Evolutionary conservation across 2,888 invertebrate genomes (phyloP), one percentile per base, ranked within the genome.

Genomic region (Chloromyia formosa): DNA sequence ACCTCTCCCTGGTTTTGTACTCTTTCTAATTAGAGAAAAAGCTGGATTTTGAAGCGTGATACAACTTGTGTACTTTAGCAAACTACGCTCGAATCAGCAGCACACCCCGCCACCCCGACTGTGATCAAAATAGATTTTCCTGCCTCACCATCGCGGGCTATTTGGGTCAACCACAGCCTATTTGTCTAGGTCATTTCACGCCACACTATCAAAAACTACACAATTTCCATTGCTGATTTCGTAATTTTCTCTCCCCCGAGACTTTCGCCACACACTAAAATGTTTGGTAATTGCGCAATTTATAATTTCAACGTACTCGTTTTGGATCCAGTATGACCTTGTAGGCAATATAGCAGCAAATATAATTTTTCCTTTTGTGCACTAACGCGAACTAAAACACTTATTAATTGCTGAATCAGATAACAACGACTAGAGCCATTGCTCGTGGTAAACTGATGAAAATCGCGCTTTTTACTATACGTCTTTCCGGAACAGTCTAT

Each of bases 281-380:
- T 20, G n/a, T 54, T 35, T 69, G 5, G 40, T 35, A 71, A 71
- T 71, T 71, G 71, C 71, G 71, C 71, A 71, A 71, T 71, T 66
- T 58, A 56, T 27, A 53, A 42, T 68, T 68, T 49, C 16, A 54
- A 40, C 71, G 71, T 56, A 58, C 49, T 35, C 49, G 66, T 14
- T 61, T 27, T 14, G 66, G 22, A 45, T 45, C 22, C 62, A 42
- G 66, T 3, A 22, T 66, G 66, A 66, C 66, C 66, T 66, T 66
- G 66, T 66, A n/a, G 22, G 27, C 27, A 35, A 35, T 4, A 35
- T 35, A 35, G 27, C 27, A 4, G 27, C 27, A 35, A 7, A 35
- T 35, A 35, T 7, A 35, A 2, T 35, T 35, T 35, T 35, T 35
- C 7, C 27, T 0, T 12, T 53, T 9, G 53, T 12, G 53, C 3